A percentile compares a stretch with the other conserved stretches of the same genome.
Evolutionary conservation across 2,113 vertebrate species (phyloP).

Genomic region (Thinocorus orbignyianus): DNA sequence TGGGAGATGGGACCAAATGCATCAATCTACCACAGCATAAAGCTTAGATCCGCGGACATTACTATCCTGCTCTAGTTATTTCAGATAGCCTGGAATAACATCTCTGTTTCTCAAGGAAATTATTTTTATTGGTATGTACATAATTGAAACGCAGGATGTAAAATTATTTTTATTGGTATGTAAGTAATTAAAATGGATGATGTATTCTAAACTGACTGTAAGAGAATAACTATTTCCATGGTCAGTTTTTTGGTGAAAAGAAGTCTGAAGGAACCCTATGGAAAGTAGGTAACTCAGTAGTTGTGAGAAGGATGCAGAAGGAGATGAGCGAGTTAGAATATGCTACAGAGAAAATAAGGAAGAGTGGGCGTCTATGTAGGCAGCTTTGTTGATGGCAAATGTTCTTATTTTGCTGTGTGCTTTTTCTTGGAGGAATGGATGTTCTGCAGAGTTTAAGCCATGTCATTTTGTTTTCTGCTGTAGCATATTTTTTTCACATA

Average conservation of each 20-base stretch:
- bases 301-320: not conserved
- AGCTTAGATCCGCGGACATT: not conserved
- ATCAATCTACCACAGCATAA: not conserved
- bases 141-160: not conserved
- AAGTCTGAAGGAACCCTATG: not conserved
- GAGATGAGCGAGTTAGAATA: not conserved
- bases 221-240: not conserved
- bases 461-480: not conserved
- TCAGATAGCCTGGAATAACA: not conserved
- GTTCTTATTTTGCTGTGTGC: constrained; percentile 30
- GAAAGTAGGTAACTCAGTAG: not conserved
- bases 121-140: not conserved
- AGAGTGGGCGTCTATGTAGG: constrained; percentile 22
- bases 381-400: constrained; percentile 36
- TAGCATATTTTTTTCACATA: not conserved
- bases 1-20: not conserved
- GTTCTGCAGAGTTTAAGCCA: not conserved
- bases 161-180: not conserved
- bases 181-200: not conserved
- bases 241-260: not conserved
- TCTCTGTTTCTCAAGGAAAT: not conserved
- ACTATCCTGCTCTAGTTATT: not conserved
- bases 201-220: not conserved
- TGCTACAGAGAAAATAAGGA: constrained; percentile 19
- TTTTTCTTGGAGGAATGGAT: not conserved